Evolutionary conservation across 2,888 invertebrate species (phyloP).

Genomic region (Thera obeliscata): DNA sequence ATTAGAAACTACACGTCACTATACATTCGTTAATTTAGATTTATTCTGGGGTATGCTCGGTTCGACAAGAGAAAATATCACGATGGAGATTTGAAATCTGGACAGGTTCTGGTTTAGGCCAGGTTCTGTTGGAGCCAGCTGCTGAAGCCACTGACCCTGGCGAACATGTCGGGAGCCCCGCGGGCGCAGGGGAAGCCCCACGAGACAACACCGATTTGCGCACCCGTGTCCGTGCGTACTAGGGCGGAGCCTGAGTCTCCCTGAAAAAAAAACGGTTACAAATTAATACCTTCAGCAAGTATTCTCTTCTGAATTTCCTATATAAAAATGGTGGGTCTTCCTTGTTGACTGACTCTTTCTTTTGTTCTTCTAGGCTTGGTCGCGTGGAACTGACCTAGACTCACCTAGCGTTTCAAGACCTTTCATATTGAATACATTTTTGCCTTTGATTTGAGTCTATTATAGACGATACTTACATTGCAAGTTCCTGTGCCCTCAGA

Average conservation of each 20-base stretch:
- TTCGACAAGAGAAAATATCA: neutral
- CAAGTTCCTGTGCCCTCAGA: constrained; percentile 56
- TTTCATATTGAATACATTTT: too few relatives aligned
- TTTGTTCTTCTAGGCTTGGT: too few relatives aligned
- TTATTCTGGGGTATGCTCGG: too few relatives aligned
- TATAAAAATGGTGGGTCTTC: too few relatives aligned
- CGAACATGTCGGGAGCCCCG: constrained; percentile 66
- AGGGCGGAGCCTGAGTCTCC: constrained; percentile 8
- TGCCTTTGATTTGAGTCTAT: too few relatives aligned
- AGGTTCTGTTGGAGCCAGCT: constrained; percentile 44
- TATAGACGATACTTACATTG: constrained; percentile 51
- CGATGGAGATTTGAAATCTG: too few relatives aligned
- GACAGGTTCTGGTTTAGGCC: constrained; percentile 26
- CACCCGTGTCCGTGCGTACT: constrained; percentile 13
- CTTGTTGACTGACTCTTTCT: too few relatives aligned
- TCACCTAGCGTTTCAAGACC: too few relatives aligned
- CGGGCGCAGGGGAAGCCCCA: constrained; percentile 70
- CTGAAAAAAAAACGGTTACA: neutral
- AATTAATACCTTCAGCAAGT: neutral
- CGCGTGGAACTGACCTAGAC: too few relatives aligned
- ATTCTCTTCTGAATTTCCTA: too few relatives aligned
- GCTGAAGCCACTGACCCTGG: constrained; percentile 51
- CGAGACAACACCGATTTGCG: constrained; percentile 64
- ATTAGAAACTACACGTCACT: too few relatives aligned
- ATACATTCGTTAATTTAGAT: too few relatives aligned